Percentiles rank a stretch among this genome's conserved stretches.
phyloP scores from a whole-genome alignment of 2,797 vertebrate species.

The Propithecus deckenii region DNA sequence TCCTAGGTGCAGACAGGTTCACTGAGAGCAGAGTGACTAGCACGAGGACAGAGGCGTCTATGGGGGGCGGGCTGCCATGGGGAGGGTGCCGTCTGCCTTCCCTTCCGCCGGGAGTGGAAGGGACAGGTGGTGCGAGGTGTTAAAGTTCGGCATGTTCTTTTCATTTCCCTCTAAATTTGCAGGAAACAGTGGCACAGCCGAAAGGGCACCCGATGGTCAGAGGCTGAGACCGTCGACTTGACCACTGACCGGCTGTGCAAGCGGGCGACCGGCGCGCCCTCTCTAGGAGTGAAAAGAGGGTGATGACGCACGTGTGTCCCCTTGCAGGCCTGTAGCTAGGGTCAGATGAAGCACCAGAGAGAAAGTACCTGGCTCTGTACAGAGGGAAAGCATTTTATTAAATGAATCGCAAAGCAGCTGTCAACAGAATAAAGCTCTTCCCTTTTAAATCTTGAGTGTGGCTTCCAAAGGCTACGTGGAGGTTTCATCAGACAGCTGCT shows the following conservation, averaged over 20 bases:
- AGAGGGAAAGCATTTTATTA: not conserved
- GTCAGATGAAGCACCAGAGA: not conserved
- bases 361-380: not conserved
- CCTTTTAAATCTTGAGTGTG: not conserved
- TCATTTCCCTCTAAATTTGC: not conserved
- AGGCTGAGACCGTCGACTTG: not conserved
- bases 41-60: not conserved
- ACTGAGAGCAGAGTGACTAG: not conserved
- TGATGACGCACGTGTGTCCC: not conserved
- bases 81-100: too few species aligned
- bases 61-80: rapidly evolving
- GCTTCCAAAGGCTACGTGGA: not conserved
- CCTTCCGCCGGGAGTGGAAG: not conserved
- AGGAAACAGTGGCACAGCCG: not conserved
- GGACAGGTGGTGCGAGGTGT: too few species aligned
- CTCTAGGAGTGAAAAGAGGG: not conserved
- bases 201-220: not conserved
- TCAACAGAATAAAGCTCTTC: not conserved
- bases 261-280: not conserved
- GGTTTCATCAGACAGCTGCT: not conserved
- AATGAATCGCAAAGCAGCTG: not conserved
- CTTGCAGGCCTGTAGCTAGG: not conserved
- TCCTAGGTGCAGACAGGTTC: not conserved
- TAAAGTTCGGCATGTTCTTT: not conserved
- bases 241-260: not conserved